phyloP scores from a whole-genome alignment of 2,888 invertebrate species.

The Aleiodes leptofemur region DNA sequence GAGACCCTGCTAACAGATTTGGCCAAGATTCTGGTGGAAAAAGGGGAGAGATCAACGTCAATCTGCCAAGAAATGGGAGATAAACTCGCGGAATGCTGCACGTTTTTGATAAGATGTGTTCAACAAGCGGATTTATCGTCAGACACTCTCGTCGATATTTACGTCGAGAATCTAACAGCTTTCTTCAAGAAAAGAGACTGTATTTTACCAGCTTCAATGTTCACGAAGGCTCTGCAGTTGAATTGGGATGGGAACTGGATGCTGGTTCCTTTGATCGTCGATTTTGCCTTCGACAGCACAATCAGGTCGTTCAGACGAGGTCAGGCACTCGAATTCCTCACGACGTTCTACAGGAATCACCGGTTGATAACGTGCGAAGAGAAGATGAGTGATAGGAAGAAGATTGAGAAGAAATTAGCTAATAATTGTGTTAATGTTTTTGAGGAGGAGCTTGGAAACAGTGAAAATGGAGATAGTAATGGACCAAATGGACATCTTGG shows the following conservation, averaged over 20 bases:
- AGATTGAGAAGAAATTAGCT: slow-evolving; percentile 77
- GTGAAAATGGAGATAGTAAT: slow-evolving; percentile 63
- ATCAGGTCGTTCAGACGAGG: slow-evolving; percentile 82
- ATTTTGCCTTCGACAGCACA: slow-evolving; percentile 79
- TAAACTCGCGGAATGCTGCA: slow-evolving; percentile 80
- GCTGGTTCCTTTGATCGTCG: slow-evolving; percentile 78
- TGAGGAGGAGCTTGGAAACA: slow-evolving; percentile 65
- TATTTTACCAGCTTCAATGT: slow-evolving; percentile 80
- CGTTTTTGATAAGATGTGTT: slow-evolving; percentile 81
- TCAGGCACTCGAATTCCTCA: slow-evolving; percentile 82
- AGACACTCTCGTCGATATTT: slow-evolving; percentile 76
- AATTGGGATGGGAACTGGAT: slow-evolving; percentile 82
- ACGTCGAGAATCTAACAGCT: slow-evolving; percentile 77
- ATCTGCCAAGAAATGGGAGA: slow-evolving; percentile 82
- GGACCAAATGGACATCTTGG: slow-evolving; percentile 51
- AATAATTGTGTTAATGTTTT: slow-evolving; percentile 74
- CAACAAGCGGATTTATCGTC: slow-evolving; percentile 73
- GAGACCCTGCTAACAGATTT: slow-evolving; percentile 78
- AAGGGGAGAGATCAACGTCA: slow-evolving; percentile 80
- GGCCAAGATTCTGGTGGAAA: slow-evolving; percentile 77
- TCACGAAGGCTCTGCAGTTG: slow-evolving; percentile 81
- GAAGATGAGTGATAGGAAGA: slow-evolving; percentile 69
- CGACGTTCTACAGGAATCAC: slow-evolving; percentile 81
- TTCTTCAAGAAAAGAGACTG: slow-evolving; percentile 82
- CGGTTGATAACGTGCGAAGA: slow-evolving; percentile 76